Conservation (phyloP, 2,888 invertebrate genomes). For the Aleiodes leptofemur region DNA sequence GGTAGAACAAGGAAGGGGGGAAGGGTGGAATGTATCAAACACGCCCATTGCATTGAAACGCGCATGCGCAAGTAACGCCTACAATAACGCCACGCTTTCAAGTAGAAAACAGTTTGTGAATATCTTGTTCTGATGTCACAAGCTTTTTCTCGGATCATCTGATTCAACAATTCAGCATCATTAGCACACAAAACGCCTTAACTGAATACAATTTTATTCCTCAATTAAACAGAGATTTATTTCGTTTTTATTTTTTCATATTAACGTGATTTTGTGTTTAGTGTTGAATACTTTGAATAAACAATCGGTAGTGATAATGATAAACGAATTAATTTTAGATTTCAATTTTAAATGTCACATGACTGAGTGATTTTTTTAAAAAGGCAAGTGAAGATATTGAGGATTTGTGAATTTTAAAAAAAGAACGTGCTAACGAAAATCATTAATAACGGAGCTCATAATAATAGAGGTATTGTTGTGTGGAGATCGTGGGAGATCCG, state of each 20-base stretch:
- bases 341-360: neutral
- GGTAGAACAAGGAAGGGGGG: neutral
- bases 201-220: neutral
- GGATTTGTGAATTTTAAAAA: neutral
- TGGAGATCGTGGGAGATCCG: conserved; percentile 63
- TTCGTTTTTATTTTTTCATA: too few relatives aligned
- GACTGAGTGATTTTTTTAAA: too few relatives aligned
- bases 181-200: neutral
- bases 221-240: neutral
- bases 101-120: conserved; percentile 36
- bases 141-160: conserved; percentile 20
- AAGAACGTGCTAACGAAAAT: neutral
- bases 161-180: conserved; percentile 20
- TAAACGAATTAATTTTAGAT: neutral
- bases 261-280: too few relatives aligned
- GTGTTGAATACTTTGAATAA: too few relatives aligned
- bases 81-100: conserved; percentile 47
- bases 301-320: conserved; percentile 14
- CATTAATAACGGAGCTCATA: neutral
- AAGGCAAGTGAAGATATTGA: too few relatives aligned
- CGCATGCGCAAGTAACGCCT: conserved; percentile 53
- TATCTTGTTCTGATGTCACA: conserved; percentile 28
- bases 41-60: conserved; percentile 14
- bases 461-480: conserved; percentile 34
- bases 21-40: neutral